These are phyloP conservation scores for Circaetus gallicus DNA, from an alignment of 2,113 vertebrate genomes.

Conservation along the genomic window DNA sequence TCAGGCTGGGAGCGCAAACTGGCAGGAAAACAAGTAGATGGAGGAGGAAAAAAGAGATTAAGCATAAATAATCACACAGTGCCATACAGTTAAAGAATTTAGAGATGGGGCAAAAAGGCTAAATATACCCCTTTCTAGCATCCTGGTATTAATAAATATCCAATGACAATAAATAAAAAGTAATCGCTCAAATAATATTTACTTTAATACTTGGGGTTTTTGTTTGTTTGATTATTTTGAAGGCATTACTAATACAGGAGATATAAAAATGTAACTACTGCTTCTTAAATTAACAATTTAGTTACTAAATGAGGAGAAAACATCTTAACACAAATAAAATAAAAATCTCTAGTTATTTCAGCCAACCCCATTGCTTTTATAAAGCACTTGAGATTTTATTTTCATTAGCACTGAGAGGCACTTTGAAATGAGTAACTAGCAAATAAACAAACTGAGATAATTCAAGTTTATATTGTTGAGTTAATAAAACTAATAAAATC, in stretches of 20 bases:
- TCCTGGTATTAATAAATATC: neutral
- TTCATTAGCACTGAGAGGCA: constrained; percentile 68
- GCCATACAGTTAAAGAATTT: neutral
- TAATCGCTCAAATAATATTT: neutral
- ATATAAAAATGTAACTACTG: neutral
- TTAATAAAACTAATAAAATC: constrained; percentile 75
- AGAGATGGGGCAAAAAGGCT: neutral
- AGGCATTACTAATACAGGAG: neutral
- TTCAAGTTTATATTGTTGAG: constrained; percentile 71
- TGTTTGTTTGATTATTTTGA: constrained; percentile 7
- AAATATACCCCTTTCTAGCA: neutral
- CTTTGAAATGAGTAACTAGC: constrained; percentile 72
- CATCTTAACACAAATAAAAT: constrained; percentile 63
- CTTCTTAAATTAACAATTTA: constrained; percentile 36
- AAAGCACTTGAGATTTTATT: constrained; percentile 77
- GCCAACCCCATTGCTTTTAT: constrained; percentile 63
- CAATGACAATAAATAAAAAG: neutral
- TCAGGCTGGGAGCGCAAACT: constrained; percentile 39
- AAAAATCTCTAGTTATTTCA: constrained; percentile 60
- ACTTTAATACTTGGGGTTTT: neutral
- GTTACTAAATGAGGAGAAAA: constrained; percentile 48
- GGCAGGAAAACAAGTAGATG: constrained; percentile 28
- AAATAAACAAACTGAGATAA: constrained; percentile 73
- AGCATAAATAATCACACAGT: neutral
- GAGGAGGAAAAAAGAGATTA: constrained; percentile 40